Base-by-base conservation (phyloP, 2,797 vertebrate genomes). In the Melanitta fusca region DNA sequence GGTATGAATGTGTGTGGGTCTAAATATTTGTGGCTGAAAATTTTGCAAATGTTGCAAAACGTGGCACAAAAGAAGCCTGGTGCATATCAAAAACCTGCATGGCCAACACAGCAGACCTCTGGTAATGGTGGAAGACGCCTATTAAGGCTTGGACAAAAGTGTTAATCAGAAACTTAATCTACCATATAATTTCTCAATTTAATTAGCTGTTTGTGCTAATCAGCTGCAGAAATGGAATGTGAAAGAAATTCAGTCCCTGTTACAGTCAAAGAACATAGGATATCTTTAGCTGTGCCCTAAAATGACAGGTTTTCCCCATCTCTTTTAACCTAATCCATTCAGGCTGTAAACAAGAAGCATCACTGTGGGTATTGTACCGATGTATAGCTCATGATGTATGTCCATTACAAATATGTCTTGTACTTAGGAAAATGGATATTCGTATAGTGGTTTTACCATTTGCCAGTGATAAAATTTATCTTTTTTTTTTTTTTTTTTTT, bases 151-250 rank as follows among this genome's bases (percentile, higher is more conserved):
- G 34, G 21, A 53, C 53, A 5, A 89, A 93, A 89, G 43, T 71
- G 75, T 88, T 96, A 82, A 94, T 96, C 68, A 95, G 88, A 95
- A 89, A 94, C 85, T 47, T 93, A 95, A 85, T 92, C 86, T 96
- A 85, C 83, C 83, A 85, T 95, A 85, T 95, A 77, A 95, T 94
- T 84, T 91, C 86, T 93, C 89, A 81, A 62, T 97, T 96, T 96
- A 92, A 92, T 97, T 91, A 90, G 78, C 66, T 88, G 58, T 75
- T 94, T 91, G 82, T 85, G 54, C 68, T 93, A 49, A 94, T 95
- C 66, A 68, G 73, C 85, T 90, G 70, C 89, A 87, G 86, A 85
- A 92, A 54, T 87, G 53, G 66, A 80, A 85, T 17, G 49, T 73
- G 92, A 69, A 88, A 90, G 68, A 65, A 87, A 80, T 87, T 64